Base-by-base conservation (phyloP, 1,140 invertebrate genomes). In the Archivesica marissinica region DNA sequence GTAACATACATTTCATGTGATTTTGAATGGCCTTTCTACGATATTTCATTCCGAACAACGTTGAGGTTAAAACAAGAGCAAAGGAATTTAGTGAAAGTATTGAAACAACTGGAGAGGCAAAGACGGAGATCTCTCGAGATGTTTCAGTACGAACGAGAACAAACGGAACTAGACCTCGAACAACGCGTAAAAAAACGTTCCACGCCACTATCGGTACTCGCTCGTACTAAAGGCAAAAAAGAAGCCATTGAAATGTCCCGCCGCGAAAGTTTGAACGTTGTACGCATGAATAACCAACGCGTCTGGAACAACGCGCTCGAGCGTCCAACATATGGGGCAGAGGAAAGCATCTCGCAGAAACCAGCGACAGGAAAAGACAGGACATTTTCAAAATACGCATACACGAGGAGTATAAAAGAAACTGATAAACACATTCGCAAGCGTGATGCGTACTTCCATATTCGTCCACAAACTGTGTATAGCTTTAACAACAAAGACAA, bases 1-100 rank as follows among this genome's bases (percentile, higher is more conserved):
- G 13, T 64, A 64, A 35, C 59, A 15, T 20, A 64, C 30, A 35
- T 1, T 35, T 30, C 33, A 0, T 6, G 30, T 33, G 59, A 64
- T 64, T 35, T 35, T 2, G 59, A 64, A 15, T 64, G 59, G 59
- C 59, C 30, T 0, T 44, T 33, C 13, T 81, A 52, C 25, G 78
- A 81, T 41, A 41, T 81, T 52, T 72, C 78, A 13, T 54, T 81
- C 28, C 41, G 68, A 20, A 52, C 61, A 1, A 23, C 61, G 6
- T n/a, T 68, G 47, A 6, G 66, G 33, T 61, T 81, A 52, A 47
- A 70, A 66, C 61, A 81, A 25, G 78, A 81, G 33, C 39, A 70
- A 23, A 68, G 35, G 33, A 81, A 81, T 56, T 30, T 81, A 3
- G 35, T 35, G 0, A 72, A 81, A 81, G 44, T 70, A 9, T 20